Evolutionary conservation across 2,888 invertebrate species (phyloP).

Genomic region (Melinaea marsaeus): DNA sequence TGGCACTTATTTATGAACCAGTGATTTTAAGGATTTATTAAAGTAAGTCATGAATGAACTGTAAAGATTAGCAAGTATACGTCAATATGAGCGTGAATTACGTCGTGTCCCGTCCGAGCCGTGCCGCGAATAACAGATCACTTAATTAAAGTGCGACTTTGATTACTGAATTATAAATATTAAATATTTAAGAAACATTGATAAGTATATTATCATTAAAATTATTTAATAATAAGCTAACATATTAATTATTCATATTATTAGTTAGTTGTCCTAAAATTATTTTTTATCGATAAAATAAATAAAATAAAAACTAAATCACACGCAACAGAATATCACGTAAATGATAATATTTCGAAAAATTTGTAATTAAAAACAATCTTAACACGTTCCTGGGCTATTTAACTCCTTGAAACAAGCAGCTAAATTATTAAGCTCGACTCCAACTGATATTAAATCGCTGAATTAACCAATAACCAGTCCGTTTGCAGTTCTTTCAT

Average conservation of each 20-base stretch:
- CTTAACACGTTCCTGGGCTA: conserved; percentile 13
- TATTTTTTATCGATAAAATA: too few relatives aligned
- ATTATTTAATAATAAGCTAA: background rate
- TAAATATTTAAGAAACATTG: conserved; percentile 3
- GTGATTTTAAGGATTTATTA: conserved; percentile 45
- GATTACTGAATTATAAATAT: conserved; percentile 31
- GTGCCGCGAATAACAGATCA: conserved; percentile 37
- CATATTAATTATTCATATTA: too few relatives aligned
- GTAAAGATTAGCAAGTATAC: conserved; percentile 52
- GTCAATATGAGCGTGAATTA: conserved; percentile 42
- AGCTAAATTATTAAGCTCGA: conserved; percentile 8
- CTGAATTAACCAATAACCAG: conserved; percentile 14
- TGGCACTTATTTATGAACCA: conserved; percentile 23
- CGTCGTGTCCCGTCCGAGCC: conserved; percentile 30
- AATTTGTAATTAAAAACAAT: conserved; percentile 31
- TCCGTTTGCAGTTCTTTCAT: background rate
- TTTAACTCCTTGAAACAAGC: background rate
- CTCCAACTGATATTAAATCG: background rate
- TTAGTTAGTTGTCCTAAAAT: too few relatives aligned
- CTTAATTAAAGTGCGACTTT: conserved; percentile 30
- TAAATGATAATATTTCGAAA: too few relatives aligned
- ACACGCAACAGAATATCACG: too few relatives aligned
- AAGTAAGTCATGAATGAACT: conserved; percentile 35
- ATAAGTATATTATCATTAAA: conserved; percentile 11
- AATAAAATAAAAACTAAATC: too few relatives aligned